Base-by-base conservation (phyloP, 2,888 invertebrate genomes). In the Lepas anatifera region DNA sequence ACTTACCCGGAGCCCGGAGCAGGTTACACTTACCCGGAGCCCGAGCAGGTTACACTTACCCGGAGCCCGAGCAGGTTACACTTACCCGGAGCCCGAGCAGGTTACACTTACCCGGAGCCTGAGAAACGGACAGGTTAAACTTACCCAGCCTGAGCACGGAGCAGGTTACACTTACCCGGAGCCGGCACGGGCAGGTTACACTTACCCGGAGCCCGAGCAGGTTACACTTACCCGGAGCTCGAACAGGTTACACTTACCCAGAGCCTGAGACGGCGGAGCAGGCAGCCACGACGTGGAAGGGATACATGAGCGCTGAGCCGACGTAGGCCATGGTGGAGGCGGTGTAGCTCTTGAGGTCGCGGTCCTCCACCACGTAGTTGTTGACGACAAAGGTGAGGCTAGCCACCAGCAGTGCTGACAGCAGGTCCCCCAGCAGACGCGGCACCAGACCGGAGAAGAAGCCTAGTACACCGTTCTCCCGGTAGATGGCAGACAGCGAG, bases 381-480 rank as follows among this genome's bases (percentile, higher is more conserved):
- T 91, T 92, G 68, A 93, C 83, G 75, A 87, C 82, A 80, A 86
- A 92, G 18, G 90, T 87, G 73, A 91, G 83, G 25, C 87, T 83
- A 76, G 88, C 89, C 66, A 90, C 88, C 70, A 93, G 82, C 75
- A 90, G 85, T 74, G 95, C 82, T 75, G 91, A 88, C 69, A 90
- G 83, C 66, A 92, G 83, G 81, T 95, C 95, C 72, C 90, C 92
- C 71, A 95, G 78, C 64, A 96, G 78, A 78, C 93, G 88, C 1
- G 98, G 96, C 70, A 94, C 80, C 63, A 98, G 80, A 29, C 97
- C 97, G 74, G 90, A 86, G 81, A 89, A 94, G 80, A 90, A 92
- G 70, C 97, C 97, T 29, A 83, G 78, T 69, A 96, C 82, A 48
- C 97, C 97, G 77, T 95, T 92, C 77, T 91, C 89, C 76, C 82